Evolutionary conservation across 2,797 vertebrate species (phyloP).

Genomic region (Balearica regulorum): DNA sequence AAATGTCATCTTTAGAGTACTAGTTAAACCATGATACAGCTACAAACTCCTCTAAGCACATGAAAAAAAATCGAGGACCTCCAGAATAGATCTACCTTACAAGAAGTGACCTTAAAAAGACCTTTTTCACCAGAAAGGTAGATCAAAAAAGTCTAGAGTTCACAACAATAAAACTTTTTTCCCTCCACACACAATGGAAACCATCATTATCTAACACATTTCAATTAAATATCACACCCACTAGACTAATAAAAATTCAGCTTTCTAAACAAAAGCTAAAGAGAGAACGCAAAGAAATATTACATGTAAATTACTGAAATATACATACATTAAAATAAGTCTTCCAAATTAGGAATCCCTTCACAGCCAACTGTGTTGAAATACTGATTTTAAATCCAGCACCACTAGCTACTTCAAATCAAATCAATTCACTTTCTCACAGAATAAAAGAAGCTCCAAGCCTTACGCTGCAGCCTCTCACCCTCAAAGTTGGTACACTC

Average conservation of each 20-base stretch:
- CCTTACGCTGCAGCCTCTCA: not conserved
- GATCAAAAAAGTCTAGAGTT: not conserved
- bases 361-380: not conserved
- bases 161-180: not conserved
- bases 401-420: not conserved
- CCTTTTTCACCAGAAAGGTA: not conserved
- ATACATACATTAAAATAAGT: not conserved
- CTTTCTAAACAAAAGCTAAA: not conserved
- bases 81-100: not conserved
- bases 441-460: not conserved
- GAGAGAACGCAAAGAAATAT: not conserved
- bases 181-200: not conserved
- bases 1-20: not conserved
- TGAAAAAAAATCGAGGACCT: not conserved
- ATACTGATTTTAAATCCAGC: not conserved
- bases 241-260: slow-evolving; percentile 22
- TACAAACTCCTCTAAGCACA: not conserved
- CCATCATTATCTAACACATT: not conserved
- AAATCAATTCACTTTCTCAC: not conserved
- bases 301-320: not conserved
- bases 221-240: slow-evolving; percentile 7
- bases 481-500: not conserved
- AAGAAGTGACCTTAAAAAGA: not conserved
- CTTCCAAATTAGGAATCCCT: not conserved
- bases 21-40: not conserved